Percentiles rank a stretch among this genome's conserved stretches.
Evolutionary conservation across 2,113 vertebrate genomes (phyloP).

Genomic region (Orientallactaga bullata): DNA sequence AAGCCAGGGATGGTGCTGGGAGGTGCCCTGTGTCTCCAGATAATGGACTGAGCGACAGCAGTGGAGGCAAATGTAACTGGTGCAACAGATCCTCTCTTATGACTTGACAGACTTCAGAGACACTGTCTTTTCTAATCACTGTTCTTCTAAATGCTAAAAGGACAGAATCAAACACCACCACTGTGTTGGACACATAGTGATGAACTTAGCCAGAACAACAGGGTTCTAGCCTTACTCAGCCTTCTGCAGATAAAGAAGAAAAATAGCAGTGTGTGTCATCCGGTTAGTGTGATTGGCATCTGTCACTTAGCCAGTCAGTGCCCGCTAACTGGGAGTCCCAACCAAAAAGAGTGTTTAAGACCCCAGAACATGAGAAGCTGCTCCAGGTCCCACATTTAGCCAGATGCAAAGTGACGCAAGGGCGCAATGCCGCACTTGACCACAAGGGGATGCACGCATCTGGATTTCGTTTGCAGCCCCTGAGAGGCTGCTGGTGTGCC

Average conservation of each 20-base stretch:
- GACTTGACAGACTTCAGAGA: conserved; percentile 29
- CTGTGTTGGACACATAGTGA: not conserved
- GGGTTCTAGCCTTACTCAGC: not conserved
- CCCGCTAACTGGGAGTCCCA: not conserved
- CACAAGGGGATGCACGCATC: too few species aligned
- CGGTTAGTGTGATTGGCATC: not conserved
- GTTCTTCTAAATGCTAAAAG: conserved; percentile 41
- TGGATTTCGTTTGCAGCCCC: too few species aligned
- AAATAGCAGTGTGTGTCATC: not conserved
- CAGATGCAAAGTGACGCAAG: too few species aligned
- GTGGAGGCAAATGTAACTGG: not conserved
- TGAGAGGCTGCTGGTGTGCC: too few species aligned
- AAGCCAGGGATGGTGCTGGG: not conserved
- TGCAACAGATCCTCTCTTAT: not conserved
- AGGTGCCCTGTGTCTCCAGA: not conserved
- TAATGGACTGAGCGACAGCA: not conserved
- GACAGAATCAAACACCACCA: not conserved
- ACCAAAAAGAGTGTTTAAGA: not conserved
- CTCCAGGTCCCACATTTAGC: too few species aligned
- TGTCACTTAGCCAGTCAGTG: not conserved
- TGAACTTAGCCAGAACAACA: not conserved
- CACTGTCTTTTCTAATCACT: not conserved
- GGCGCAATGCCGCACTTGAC: too few species aligned
- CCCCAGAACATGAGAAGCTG: not conserved
- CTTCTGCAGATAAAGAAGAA: not conserved